Conservation (phyloP, 2,797 vertebrate species). For the Dendrocincla fuliginosa region DNA sequence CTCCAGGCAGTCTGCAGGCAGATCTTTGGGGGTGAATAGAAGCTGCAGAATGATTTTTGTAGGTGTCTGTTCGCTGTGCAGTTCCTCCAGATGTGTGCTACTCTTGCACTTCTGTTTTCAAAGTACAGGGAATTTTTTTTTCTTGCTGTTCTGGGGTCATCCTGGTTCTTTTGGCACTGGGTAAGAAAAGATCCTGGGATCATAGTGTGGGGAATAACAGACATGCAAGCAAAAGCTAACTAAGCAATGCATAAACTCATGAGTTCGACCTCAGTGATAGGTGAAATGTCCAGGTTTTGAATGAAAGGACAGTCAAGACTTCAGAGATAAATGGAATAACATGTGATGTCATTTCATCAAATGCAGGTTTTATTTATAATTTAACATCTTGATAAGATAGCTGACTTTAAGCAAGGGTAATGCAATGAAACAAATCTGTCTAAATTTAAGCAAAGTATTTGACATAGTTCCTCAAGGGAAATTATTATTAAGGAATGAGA, state of each 20-base stretch:
- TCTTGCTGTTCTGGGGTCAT: neutral
- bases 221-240: neutral
- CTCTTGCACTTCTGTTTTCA: neutral
- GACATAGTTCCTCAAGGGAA: neutral
- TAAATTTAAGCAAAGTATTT: neutral
- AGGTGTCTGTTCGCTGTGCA: neutral
- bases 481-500: neutral
- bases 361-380: neutral
- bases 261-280: neutral
- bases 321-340: neutral
- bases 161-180: neutral
- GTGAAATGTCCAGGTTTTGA: neutral
- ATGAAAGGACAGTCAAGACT: neutral
- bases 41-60: neutral
- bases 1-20: neutral
- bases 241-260: neutral
- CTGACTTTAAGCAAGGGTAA: slow-evolving; percentile 3
- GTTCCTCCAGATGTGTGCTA: neutral
- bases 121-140: neutral
- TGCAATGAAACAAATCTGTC: neutral
- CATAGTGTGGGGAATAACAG: neutral
- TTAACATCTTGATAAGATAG: neutral
- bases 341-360: neutral
- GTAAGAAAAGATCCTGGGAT: neutral
- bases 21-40: neutral